These are phyloP conservation scores for Aradus depressus DNA, from an alignment of 2,888 invertebrate species.

Conservation along the genomic window DNA sequence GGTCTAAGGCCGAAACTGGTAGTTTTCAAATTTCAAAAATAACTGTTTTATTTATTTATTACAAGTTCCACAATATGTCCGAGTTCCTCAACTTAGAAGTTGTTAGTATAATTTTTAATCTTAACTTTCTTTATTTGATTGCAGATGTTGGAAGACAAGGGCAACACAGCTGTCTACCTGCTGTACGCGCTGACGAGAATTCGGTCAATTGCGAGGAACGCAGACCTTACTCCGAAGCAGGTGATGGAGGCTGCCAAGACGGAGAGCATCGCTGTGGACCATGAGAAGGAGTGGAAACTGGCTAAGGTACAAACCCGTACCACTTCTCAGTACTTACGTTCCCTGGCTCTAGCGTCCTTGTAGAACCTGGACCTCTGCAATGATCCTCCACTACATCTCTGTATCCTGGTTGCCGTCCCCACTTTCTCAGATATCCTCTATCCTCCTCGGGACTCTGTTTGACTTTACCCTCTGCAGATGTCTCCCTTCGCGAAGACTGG, in stretches of 20 bases:
- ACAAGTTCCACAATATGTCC: background rate
- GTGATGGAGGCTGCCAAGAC: conserved; percentile 49
- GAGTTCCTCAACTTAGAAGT: background rate
- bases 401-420: too few relatives aligned
- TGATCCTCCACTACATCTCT: too few relatives aligned
- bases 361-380: too few relatives aligned
- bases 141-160: conserved; percentile 93
- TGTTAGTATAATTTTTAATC: background rate
- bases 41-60: background rate
- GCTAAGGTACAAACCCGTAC: conserved; percentile 51
- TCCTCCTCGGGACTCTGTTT: too few relatives aligned
- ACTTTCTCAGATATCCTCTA: too few relatives aligned
- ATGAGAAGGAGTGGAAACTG: conserved; percentile 90
- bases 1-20: background rate
- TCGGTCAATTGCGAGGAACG: conserved; percentile 73
- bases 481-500: too few relatives aligned
- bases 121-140: conserved; percentile 9
- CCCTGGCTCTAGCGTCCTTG: background rate
- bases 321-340: background rate
- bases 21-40: background rate
- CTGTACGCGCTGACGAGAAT: conserved; percentile 92
- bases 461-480: too few relatives aligned
- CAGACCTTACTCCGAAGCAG: conserved; percentile 52
- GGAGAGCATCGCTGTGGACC: conserved; percentile 56
- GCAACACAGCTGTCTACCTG: conserved; percentile 96